Evolutionary conservation across 2,797 vertebrate species (phyloP), one percentile per base, ranked within the genome.

Genomic region (Gouania willdenowi): DNA sequence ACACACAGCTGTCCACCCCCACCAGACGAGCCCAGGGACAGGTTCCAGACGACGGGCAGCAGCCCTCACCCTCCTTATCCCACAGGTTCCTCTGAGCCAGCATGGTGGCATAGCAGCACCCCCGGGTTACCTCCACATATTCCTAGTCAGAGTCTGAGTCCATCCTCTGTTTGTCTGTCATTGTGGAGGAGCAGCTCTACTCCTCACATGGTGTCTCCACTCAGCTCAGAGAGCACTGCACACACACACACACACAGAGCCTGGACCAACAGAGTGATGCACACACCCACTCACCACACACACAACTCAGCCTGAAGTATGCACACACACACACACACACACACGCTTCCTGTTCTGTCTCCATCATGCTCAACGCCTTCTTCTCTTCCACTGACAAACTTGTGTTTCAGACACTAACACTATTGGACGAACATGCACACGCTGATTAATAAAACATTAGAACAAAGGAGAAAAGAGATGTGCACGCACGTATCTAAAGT

Each of bases 11-110:
- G 2, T 89, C 87, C 37, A 77, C 66, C 1, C 87, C 87, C 1
- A 85, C 82, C 41, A 88, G 72, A 3, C 79, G 76, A 47, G 83
- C 81, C 88, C 88, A 89, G 20, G 82, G 84, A 40, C 86, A 86
- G 9, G 70, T 71, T 33, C 73, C 81, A 0, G 78, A 60, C 1
- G 69, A 52, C 0, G 74, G 42, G 5, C 80, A 77, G 59, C 81
- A 77, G 0, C 78, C 66, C 15, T 67, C 61, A 0, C 58, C 70
- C 7, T 80, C 65, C 38, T 48, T 68, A 26, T 84, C 82, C 41
- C 33, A 63, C 45, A 65, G 51, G 31, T 75, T 87, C 72, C 75
- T 80, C 76, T 77, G 78, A 64, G 85, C 83, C 59, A 83, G 84
- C 87, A 87, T 86, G 74, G 87, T 86, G 74, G 75, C 81, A 83